Percentiles rank a stretch among this genome's conserved stretches.
Evolutionary conservation across 2,888 invertebrate genomes (phyloP).

Genomic region (Melanophora roralis): DNA sequence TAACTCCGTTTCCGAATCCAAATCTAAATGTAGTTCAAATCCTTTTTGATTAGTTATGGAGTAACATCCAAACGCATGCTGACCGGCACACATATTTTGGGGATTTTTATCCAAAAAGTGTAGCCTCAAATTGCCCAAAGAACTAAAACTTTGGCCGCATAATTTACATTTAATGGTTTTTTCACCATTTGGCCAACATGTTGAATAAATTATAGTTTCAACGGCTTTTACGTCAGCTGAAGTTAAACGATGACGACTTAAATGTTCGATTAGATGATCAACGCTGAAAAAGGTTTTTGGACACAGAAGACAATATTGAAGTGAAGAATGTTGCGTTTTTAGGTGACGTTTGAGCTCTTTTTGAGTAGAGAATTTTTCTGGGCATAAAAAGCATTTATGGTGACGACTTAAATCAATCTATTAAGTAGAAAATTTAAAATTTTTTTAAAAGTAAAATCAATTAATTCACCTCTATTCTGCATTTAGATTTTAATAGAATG

Average conservation of each 20-base stretch:
- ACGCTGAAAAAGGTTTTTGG: constrained; percentile 72
- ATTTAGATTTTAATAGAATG: too few species aligned
- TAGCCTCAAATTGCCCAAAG: constrained; percentile 65
- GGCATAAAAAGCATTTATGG: constrained; percentile 51
- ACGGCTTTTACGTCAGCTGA: constrained; percentile 67
- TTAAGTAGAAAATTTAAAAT: neutral
- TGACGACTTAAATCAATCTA: constrained; percentile 51
- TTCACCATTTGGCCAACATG: constrained; percentile 69
- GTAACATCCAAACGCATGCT: constrained; percentile 69
- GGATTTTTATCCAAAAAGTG: constrained; percentile 64
- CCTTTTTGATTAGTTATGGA: constrained; percentile 74
- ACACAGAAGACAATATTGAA: constrained; percentile 73
- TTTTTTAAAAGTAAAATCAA: too few species aligned
- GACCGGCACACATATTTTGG: constrained; percentile 38
- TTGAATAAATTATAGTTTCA: constrained; percentile 68
- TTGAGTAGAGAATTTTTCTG: constrained; percentile 63
- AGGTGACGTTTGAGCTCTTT: constrained; percentile 72
- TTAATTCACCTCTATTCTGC: too few species aligned
- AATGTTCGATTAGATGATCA: constrained; percentile 71
- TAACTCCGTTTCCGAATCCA: constrained; percentile 76
- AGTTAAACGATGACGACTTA: constrained; percentile 69
- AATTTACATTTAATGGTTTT: constrained; percentile 71
- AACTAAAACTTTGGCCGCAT: constrained; percentile 68
- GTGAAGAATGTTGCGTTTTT: constrained; percentile 67
- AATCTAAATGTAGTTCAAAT: constrained; percentile 72